These are phyloP conservation scores for Corella eumyota DNA, from an alignment of 23 tunicate genomes.

Conservation along the genomic window DNA sequence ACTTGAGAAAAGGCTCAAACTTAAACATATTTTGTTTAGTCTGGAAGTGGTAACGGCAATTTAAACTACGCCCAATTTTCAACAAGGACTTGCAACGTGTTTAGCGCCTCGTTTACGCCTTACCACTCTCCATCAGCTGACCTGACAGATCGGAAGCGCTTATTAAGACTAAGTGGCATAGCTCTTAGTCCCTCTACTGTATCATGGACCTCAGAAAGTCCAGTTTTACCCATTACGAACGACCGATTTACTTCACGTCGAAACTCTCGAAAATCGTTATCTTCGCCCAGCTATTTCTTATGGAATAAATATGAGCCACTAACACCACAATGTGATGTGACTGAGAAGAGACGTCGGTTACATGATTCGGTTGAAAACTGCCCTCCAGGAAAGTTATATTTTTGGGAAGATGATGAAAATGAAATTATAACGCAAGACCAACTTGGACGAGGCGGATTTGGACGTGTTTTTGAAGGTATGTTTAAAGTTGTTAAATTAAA, in stretches of 20 bases:
- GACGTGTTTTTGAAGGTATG: constrained; percentile 74
- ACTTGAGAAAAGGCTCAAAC: too few relatives aligned
- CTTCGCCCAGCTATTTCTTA: background rate
- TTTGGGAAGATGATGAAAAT: constrained; percentile 62
- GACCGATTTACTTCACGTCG: background rate
- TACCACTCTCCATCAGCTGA: constrained; percentile 4
- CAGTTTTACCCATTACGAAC: constrained; percentile 5
- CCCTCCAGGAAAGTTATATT: constrained; percentile 67
- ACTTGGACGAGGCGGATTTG: constrained; percentile 77
- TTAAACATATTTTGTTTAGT: too few relatives aligned
- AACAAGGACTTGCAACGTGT: constrained; percentile 30
- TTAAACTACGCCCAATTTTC: too few relatives aligned
- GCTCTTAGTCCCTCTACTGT: constrained; percentile 66
- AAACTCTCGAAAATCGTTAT: background rate
- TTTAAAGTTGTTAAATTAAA: background rate
- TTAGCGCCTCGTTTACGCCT: constrained; percentile 39
- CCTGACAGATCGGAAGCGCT: constrained; percentile 4
- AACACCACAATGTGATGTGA: background rate
- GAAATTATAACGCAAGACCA: constrained; percentile 36
- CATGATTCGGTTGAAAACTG: constrained; percentile 32
- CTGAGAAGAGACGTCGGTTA: constrained; percentile 3
- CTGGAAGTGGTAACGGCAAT: too few relatives aligned
- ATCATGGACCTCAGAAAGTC: constrained; percentile 65
- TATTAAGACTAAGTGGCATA: constrained; percentile 50
- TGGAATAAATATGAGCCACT: too few relatives aligned